phyloP scores from a whole-genome alignment of 2,113 vertebrate genomes.

The Cyanistes caeruleus region DNA sequence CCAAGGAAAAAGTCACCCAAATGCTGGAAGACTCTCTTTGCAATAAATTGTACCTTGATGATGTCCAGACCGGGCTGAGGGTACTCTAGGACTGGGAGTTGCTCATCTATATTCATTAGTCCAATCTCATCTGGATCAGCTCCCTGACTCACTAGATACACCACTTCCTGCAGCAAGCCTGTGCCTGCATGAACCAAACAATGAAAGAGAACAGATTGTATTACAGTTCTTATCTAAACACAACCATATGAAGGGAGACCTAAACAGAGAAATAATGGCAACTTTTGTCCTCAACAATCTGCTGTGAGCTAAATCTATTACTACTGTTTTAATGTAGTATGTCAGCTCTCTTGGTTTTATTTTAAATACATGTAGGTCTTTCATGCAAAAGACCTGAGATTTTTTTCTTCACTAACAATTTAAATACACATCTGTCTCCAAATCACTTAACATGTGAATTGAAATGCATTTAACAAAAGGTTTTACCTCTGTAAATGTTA shows the following conservation, averaged over 20 bases:
- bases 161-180: slow-evolving; percentile 94
- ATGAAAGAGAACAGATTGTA: slow-evolving; percentile 13
- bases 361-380: neutral
- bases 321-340: neutral
- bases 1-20: neutral
- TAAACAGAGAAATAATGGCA: neutral
- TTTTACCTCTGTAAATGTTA: neutral
- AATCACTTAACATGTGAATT: neutral
- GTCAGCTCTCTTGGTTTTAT: neutral
- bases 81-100: slow-evolving; percentile 95
- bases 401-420: neutral
- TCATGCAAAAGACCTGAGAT: neutral
- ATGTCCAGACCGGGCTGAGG: slow-evolving; percentile 96
- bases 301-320: neutral
- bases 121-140: slow-evolving; percentile 97
- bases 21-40: neutral
- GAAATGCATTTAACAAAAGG: neutral
- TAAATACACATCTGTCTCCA: neutral
- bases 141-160: slow-evolving; percentile 97
- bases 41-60: slow-evolving; percentile 86
- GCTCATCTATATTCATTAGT: slow-evolving; percentile 98
- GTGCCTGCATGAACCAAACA: slow-evolving; percentile 81
- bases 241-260: neutral
- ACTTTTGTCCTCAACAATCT: neutral
- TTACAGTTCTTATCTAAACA: slow-evolving; percentile 39